Conservation (phyloP, 1,140 invertebrate genomes). For the Acyrthosiphon pisum region DNA sequence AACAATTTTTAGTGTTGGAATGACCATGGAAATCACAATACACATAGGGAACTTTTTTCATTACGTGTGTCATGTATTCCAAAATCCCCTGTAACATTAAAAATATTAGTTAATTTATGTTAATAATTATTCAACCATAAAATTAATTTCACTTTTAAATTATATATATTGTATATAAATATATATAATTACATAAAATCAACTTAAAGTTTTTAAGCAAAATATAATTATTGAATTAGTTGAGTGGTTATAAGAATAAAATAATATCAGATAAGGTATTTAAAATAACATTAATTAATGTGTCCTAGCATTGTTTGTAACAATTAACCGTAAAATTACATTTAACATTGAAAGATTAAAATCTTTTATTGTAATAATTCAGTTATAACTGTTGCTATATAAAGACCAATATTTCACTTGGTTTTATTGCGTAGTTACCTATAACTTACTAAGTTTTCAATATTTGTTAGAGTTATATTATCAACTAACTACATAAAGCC, state of each 20-base stretch:
- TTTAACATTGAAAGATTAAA: background rate
- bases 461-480: background rate
- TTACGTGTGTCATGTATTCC: constrained; percentile 70
- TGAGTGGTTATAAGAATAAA: background rate
- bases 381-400: background rate
- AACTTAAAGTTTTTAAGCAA: too few species aligned
- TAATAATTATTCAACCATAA: background rate
- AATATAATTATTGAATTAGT: background rate
- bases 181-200: too few species aligned
- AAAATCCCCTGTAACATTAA: constrained; percentile 67
- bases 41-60: constrained; percentile 72
- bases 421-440: background rate
- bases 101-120: background rate
- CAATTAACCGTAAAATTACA: background rate
- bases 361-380: background rate
- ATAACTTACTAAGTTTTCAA: background rate
- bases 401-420: background rate
- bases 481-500: background rate
- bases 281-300: background rate
- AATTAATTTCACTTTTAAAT: background rate
- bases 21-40: constrained; percentile 92
- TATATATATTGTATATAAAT: background rate
- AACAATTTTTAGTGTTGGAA: constrained; percentile 86
- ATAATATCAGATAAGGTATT: background rate
- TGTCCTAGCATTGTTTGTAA: background rate